Base-by-base conservation (phyloP, 2,888 invertebrate species). In the Encarsia formosa region DNA sequence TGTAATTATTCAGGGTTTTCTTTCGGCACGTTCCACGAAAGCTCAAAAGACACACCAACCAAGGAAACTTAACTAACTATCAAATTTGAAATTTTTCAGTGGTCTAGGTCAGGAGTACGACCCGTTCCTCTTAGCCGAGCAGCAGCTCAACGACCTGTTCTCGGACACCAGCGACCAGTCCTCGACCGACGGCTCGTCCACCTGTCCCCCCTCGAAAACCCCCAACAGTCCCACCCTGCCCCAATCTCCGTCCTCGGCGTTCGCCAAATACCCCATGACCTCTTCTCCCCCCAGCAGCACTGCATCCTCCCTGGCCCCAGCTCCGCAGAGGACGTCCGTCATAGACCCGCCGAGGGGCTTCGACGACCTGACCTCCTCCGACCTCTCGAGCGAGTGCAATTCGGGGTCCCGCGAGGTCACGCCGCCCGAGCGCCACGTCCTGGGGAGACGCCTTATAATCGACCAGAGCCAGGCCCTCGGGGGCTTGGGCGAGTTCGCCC, bases 131-230 rank as follows among this genome's bases (percentile, higher is more conserved):
- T 83, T 85, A 60, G 90, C 90, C 41, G 87, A 89, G 75, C 84
- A 84, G 59, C 90, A 91, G 76, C 82, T 90, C 77, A 84, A 86
- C 75, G 88, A 90, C 68, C 80, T 91, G 29, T 83, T 89, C 75
- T 84, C 84, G 54, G 83, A 84, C 61, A 81, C 82, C 49, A 72
- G 77, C 61, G 74, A 73, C 56, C 70, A 73, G 35, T 73, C 74
- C 42, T 64, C 68, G 20, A 64, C 63, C 20, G 64, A 71, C 52
- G 61, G 64, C 47, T 62, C 65, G 2, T 50, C 57, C 55, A 16
- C 51, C 15, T 35, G 31, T 20, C 41, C 18, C 38, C n/a, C 29
- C 52, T 39, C 4, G 45, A 42, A 39, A 54, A 55, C n/a, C 47
- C 52, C 23, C 23, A 52, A 52, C 16, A 58, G 51, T 19, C 49